Evolutionary conservation across 2,797 vertebrate genomes (phyloP).

Genomic region (Gila robusta): DNA sequence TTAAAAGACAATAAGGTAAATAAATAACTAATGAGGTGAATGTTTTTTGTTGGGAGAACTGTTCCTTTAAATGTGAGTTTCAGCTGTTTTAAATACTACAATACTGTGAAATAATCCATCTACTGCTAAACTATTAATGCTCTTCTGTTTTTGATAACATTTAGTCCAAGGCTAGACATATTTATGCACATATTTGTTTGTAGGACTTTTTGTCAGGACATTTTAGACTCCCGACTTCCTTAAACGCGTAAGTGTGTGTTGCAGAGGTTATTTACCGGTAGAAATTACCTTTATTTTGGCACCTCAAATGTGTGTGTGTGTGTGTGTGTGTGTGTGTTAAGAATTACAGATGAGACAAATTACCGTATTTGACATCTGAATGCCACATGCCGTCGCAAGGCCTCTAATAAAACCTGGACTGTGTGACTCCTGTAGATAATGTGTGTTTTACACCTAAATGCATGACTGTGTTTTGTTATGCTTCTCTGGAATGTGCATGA

Average conservation of each 20-base stretch:
- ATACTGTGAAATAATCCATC: not conserved
- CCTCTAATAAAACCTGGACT: slow-evolving; percentile 39
- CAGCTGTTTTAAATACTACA: not conserved
- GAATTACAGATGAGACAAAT: slow-evolving; percentile 42
- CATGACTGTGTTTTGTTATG: not conserved
- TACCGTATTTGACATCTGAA: slow-evolving; percentile 40
- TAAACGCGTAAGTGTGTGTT: not conserved
- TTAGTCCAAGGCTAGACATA: not conserved
- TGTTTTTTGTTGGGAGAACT: not conserved
- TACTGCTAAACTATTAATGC: not conserved
- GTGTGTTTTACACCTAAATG: slow-evolving; percentile 12
- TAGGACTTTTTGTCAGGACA: not conserved
- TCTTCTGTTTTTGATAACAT: not conserved
- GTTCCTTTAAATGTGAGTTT: slow-evolving; percentile 9
- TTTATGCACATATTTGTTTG: slow-evolving; percentile 2
- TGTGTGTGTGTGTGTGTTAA: slow-evolving; percentile 35
- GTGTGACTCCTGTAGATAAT: not conserved
- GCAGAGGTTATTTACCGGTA: not conserved
- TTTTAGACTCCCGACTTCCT: not conserved
- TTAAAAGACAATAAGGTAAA: not conserved
- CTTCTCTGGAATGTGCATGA: not conserved
- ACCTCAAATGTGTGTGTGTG: slow-evolving; percentile 21
- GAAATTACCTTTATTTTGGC: not conserved
- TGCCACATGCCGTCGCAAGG: not conserved
- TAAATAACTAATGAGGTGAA: not conserved